phyloP scores from a whole-genome alignment of 2,888 invertebrate genomes.

The Pseudococcus viburni region DNA sequence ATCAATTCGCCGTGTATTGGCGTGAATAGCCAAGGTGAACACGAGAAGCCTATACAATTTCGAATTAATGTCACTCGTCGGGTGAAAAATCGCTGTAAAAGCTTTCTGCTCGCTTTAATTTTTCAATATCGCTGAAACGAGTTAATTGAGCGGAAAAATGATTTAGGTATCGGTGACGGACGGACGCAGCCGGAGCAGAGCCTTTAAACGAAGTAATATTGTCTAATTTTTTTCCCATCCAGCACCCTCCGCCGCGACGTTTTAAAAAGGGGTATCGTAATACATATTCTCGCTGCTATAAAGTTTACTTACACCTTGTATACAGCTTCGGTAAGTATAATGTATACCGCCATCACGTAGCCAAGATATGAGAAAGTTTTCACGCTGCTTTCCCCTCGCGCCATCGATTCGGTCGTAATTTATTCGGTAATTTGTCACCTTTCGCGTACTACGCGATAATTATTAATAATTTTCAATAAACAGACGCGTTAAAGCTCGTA shows the following conservation, averaged over 20 bases:
- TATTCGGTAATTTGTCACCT: constrained; percentile 55
- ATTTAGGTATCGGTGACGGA: constrained; percentile 53
- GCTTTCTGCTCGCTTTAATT: constrained; percentile 36
- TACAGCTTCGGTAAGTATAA: too few relatives aligned
- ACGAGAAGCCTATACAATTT: constrained; percentile 11
- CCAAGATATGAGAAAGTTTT: constrained; percentile 47
- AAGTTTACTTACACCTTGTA: constrained; percentile 28
- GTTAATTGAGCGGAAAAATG: constrained; percentile 57
- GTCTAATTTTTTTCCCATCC: constrained; percentile 34
- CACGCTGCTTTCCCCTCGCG: background rate
- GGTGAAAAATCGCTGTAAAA: constrained; percentile 52
- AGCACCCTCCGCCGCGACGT: background rate
- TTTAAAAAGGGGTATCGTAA: background rate
- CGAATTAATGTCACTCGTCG: constrained; percentile 48
- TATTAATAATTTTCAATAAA: constrained; percentile 52
- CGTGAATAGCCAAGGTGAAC: constrained; percentile 35
- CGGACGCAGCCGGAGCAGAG: background rate
- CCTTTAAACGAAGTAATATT: constrained; percentile 20
- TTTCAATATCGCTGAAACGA: constrained; percentile 46
- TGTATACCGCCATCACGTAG: background rate
- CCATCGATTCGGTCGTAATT: constrained; percentile 9
- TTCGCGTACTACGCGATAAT: constrained; percentile 25
- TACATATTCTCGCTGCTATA: background rate
- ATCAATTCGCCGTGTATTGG: background rate
- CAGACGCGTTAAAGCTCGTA: constrained; percentile 8